phyloP scores from a whole-genome alignment of 2,888 invertebrate species.

The Nomada flava region DNA sequence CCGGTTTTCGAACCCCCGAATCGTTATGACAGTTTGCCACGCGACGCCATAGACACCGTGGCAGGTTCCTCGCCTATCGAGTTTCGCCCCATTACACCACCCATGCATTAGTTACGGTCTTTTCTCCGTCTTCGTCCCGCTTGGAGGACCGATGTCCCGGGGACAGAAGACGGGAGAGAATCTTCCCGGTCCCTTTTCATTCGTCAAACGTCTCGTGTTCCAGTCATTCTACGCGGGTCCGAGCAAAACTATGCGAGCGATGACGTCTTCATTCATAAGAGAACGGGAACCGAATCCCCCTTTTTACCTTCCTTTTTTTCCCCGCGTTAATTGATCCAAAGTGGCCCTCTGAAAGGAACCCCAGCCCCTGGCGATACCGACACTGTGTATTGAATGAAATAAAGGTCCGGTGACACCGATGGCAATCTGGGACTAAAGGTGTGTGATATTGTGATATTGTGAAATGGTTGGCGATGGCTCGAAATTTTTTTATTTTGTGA shows the following conservation, averaged over 20 bases:
- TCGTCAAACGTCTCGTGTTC: conserved; percentile 73
- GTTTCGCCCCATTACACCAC: conserved; percentile 76
- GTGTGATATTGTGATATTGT: background rate
- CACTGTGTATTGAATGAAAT: conserved; percentile 7
- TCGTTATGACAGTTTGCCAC: conserved; percentile 64
- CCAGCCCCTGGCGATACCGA: conserved; percentile 13
- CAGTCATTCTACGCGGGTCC: conserved; percentile 64
- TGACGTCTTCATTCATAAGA: conserved; percentile 71
- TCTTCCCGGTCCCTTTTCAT: conserved; percentile 61
- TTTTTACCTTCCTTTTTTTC: conserved; percentile 43
- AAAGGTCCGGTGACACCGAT: conserved; percentile 14
- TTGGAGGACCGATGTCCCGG: conserved; percentile 22
- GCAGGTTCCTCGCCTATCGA: conserved; percentile 67
- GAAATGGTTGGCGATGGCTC: background rate
- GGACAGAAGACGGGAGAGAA: conserved; percentile 29
- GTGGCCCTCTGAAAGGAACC: conserved; percentile 49
- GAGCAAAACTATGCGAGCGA: conserved; percentile 68
- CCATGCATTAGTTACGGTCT: conserved; percentile 73
- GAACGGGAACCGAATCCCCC: conserved; percentile 38
- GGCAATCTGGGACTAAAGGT: background rate
- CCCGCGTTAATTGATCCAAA: conserved; percentile 70
- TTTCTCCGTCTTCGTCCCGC: conserved; percentile 44
- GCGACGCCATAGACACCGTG: conserved; percentile 66
- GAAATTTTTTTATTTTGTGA: background rate
- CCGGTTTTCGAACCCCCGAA: conserved; percentile 30